Evolutionary conservation across 2,797 vertebrate genomes (phyloP), one percentile per base, ranked within the genome.

Genomic region (Neolamprologus multifasciatus): DNA sequence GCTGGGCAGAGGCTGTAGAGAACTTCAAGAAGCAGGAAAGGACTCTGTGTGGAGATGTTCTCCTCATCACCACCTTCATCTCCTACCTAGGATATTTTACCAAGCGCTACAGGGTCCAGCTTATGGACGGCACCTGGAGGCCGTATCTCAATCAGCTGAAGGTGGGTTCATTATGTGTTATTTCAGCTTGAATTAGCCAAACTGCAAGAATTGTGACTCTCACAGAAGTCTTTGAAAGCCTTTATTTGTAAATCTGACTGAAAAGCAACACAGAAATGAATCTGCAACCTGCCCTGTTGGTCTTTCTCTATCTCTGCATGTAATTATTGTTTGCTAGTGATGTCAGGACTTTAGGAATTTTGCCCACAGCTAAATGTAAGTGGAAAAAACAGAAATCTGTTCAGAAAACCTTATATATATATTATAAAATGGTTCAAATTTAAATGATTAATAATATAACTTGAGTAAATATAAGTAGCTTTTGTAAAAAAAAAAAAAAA

Each of bases 51-150:
- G 99, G 98, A 9, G 98, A 99, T 1, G 94, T 99, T 80, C 95
- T 99, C 45, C 97, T 99, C 82, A 95, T 95, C 55, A 98, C 98
- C 0, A 97, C 98, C 80, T 99, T 99, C 4, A 90, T 99, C 78
- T 99, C 98, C 14, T 99, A 99, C 95, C 94, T 99, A 76, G 98
- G 99, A 8, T 99, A 98, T 94, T 99, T 99, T 95, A 98, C 97
- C 67, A 98, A 95, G 87, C 96, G 83, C 87, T 99, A 98, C 91
- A 96, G 99, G 11, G 95, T 97, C 8, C 97, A 97, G 45, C 97
- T 99, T 19, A 95, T 99, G 97, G 97, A 99, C 3, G 78, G 89
- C 69, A 93, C 84, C 77, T 99, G 98, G 99, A 98, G 95, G 87
- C 98, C 98, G 0, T 99, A 97, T 85, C 95, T 99, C 86, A 95